A percentile compares a stretch with the other conserved stretches of the same genome.
Conservation (phyloP, 2,113 vertebrate genomes). For the Falcunculus frontatus region DNA sequence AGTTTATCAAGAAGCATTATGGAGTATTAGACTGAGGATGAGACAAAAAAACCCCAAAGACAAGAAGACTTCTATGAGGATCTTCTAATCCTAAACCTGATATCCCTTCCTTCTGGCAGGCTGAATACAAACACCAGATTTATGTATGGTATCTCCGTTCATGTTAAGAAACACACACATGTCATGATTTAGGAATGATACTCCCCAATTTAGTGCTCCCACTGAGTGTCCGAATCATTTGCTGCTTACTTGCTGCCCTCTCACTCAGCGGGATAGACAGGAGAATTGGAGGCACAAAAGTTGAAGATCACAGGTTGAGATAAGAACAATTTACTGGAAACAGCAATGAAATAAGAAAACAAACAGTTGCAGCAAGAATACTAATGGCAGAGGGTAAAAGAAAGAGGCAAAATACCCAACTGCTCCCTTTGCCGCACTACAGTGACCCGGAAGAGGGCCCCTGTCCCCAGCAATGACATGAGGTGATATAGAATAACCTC, state of each 20-base stretch:
- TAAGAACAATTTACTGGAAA: not conserved
- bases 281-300: not conserved
- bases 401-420: not conserved
- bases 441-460: accelerated
- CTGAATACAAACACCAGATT: not conserved
- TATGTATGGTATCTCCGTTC: not conserved
- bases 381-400: not conserved
- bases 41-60: accelerated
- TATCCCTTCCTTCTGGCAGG: not conserved
- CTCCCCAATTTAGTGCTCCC: not conserved
- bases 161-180: not conserved
- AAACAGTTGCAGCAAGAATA: not conserved
- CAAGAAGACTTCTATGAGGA: not conserved
- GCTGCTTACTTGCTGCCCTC: not conserved
- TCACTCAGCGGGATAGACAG: not conserved
- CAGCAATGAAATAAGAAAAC: not conserved
- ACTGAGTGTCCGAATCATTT: not conserved
- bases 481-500: not conserved
- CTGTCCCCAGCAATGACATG: not conserved
- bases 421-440: accelerated
- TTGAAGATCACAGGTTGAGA: not conserved
- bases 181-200: not conserved
- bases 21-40: not conserved
- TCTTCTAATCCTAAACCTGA: not conserved
- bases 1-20: not conserved